Percentiles rank a stretch among this genome's conserved stretches.
phyloP scores from a whole-genome alignment of 2,888 invertebrate species.

The Sicus ferrugineus region DNA sequence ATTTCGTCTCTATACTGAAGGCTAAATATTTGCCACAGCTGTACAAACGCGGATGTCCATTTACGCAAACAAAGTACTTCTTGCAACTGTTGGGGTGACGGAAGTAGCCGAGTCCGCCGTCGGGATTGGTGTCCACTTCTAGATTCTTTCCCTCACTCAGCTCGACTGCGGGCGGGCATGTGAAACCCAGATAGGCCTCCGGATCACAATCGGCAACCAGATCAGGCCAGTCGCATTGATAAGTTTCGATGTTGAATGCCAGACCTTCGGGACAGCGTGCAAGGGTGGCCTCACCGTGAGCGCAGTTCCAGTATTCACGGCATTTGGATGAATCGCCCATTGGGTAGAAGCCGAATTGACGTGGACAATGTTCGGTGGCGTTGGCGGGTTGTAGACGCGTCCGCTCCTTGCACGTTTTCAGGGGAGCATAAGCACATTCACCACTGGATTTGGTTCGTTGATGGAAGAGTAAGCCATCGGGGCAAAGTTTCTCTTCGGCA shows the following conservation, averaged over 20 bases:
- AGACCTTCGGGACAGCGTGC: constrained; percentile 86
- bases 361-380: constrained; percentile 79
- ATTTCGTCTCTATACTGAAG: constrained; percentile 76
- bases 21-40: constrained; percentile 80
- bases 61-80: constrained; percentile 81
- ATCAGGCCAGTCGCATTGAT: constrained; percentile 90
- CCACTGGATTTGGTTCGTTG: constrained; percentile 66
- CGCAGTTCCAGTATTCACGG: constrained; percentile 83
- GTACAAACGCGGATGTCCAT: constrained; percentile 76
- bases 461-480: constrained; percentile 83
- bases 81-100: constrained; percentile 75
- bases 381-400: constrained; percentile 68
- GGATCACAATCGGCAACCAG: constrained; percentile 80
- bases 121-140: constrained; percentile 54
- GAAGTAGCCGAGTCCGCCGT: constrained; percentile 62
- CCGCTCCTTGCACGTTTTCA: constrained; percentile 78
- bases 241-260: constrained; percentile 76
- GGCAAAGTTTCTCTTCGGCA: constrained; percentile 77
- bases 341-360: constrained; percentile 71
- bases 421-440: constrained; percentile 84
- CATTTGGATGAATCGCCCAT: constrained; percentile 74
- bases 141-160: constrained; percentile 53
- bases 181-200: constrained; percentile 80
- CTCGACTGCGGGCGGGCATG: constrained; percentile 68
- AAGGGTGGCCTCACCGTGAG: constrained; percentile 75